A percentile compares a stretch with the other conserved stretches of the same genome.
Evolutionary conservation across 1,140 invertebrate species (phyloP).

Genomic region (Agrypnia vestita): DNA sequence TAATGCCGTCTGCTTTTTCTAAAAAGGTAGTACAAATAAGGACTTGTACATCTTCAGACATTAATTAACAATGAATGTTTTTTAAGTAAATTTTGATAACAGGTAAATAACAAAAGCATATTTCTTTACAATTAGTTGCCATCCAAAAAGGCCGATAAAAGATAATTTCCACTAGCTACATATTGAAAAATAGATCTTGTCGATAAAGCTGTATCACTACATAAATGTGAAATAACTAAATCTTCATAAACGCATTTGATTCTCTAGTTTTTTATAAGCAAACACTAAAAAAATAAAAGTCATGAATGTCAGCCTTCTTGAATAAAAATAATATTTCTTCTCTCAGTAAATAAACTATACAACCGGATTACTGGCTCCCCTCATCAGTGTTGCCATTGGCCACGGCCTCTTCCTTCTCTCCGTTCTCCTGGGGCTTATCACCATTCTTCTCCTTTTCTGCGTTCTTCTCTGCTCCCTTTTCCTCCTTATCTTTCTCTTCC

Average conservation of each 20-base stretch:
- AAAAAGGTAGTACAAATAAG: conserved; percentile 7
- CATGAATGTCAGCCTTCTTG: conserved; percentile 47
- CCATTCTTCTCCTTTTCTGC: conserved; percentile 72
- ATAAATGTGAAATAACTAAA: conserved; percentile 28
- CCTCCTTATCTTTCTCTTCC: conserved; percentile 76
- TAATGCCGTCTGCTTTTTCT: background rate
- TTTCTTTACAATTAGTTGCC: conserved; percentile 53
- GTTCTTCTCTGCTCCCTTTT: conserved; percentile 73
- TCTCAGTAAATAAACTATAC: conserved; percentile 27
- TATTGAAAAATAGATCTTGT: conserved; percentile 37
- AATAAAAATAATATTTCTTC: conserved; percentile 49
- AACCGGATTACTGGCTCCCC: conserved; percentile 62
- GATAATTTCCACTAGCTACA: conserved; percentile 48
- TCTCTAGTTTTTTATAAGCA: conserved; percentile 39
- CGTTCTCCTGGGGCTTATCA: conserved; percentile 64
- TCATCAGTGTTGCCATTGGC: conserved; percentile 72
- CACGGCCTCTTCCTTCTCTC: conserved; percentile 66
- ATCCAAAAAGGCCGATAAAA: conserved; percentile 52
- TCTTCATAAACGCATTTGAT: conserved; percentile 21
- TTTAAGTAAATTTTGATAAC: conserved; percentile 48
- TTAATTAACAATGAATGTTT: conserved; percentile 37
- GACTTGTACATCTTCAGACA: conserved; percentile 28
- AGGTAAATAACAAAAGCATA: conserved; percentile 41
- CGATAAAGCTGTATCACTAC: conserved; percentile 42
- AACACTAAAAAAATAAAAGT: conserved; percentile 50